Percentiles rank a stretch among this genome's conserved stretches.
Evolutionary conservation across 2,797 vertebrate genomes (phyloP).

Genomic region (Chaetophractus vellerosus): DNA sequence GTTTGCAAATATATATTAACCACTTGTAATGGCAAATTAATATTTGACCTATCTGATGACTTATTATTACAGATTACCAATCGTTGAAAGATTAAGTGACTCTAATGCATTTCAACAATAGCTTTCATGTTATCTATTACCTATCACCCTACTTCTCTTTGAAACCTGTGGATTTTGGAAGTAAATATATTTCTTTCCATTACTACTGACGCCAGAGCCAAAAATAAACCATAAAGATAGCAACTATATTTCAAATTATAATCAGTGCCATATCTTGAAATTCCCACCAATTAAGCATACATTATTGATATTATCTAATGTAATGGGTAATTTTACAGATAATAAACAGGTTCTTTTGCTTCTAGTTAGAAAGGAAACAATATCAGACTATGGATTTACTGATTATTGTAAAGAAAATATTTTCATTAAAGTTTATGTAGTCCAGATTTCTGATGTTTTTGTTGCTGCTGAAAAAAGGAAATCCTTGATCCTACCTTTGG

Average conservation of each 20-base stretch:
- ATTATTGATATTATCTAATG: constrained; percentile 2
- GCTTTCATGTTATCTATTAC: neutral
- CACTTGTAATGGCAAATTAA: neutral
- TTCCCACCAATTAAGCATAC: neutral
- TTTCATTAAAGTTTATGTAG: neutral
- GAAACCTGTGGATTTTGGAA: neutral
- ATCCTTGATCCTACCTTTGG: neutral
- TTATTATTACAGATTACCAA: constrained; percentile 2
- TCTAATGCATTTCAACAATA: neutral
- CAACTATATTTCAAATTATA: constrained; percentile 48
- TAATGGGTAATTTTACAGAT: constrained; percentile 1
- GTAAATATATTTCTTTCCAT: neutral
- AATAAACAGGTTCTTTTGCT: constrained; percentile 8
- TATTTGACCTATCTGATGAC: neutral
- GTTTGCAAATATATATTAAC: neutral
- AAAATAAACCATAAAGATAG: constrained; percentile 25
- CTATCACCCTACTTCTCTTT: neutral
- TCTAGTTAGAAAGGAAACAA: neutral
- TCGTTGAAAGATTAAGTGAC: neutral
- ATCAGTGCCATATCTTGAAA: constrained; percentile 27
- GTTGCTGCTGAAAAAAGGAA: neutral
- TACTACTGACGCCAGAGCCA: neutral
- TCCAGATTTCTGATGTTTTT: neutral
- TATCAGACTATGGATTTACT: neutral
- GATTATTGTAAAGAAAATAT: neutral